Percentiles rank a stretch among this genome's conserved stretches.
These are phyloP conservation scores for Sprattus sprattus DNA, from an alignment of 2,113 vertebrate genomes.

Conservation along the genomic window DNA sequence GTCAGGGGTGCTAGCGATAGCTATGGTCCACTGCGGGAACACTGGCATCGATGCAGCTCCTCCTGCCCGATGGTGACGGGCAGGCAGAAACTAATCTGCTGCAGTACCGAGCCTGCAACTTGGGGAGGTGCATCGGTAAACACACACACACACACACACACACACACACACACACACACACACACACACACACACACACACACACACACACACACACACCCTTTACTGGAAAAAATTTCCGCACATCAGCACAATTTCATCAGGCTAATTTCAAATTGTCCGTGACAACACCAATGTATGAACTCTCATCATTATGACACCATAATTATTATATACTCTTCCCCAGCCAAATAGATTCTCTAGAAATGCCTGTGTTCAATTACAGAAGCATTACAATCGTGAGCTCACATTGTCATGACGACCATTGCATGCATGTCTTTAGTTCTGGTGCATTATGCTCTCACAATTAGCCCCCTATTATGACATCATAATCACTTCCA, in stretches of 20 bases:
- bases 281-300: not conserved
- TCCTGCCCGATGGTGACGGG: conserved; percentile 96
- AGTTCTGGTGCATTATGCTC: not conserved
- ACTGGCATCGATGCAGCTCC: conserved; percentile 96
- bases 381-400: not conserved
- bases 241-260: not conserved
- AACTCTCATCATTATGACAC: not conserved
- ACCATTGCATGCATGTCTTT: not conserved
- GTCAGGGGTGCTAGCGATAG: conserved; percentile 75
- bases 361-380: not conserved
- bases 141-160: not conserved
- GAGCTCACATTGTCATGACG: not conserved
- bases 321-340: not conserved
- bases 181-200: not conserved
- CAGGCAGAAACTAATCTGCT: conserved; percentile 95
- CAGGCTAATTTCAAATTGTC: not conserved
- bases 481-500: not conserved
- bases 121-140: not conserved
- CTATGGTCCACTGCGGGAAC: conserved; percentile 85
- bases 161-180: not conserved
- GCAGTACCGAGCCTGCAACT: conserved; percentile 56
- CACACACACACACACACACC: not conserved
- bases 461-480: not conserved
- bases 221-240: not conserved
- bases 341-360: not conserved